Evolutionary conservation across 2,797 vertebrate genomes (phyloP).

Genomic region (Choloepus didactylus): DNA sequence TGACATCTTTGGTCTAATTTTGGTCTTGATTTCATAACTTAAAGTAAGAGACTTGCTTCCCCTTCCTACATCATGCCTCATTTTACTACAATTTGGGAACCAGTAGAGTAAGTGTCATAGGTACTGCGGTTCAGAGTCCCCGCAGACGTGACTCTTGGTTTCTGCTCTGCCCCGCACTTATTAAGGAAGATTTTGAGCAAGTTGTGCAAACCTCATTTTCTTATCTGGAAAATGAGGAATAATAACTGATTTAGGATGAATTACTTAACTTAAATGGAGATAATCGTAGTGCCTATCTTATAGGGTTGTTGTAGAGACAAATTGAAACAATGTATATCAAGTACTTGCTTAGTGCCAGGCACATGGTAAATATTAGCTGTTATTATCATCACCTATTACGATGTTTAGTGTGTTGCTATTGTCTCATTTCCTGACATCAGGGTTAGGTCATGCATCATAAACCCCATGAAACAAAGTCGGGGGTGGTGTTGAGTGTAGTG

Average conservation of each 20-base stretch:
- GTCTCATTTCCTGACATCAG: neutral
- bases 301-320: neutral
- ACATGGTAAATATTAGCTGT: neutral
- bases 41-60: neutral
- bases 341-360: neutral
- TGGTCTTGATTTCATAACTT: neutral
- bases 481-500: neutral
- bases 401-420: neutral
- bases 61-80: neutral
- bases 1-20: neutral
- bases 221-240: conserved; percentile 22
- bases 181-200: neutral
- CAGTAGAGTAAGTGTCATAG: neutral
- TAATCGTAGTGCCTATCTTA: neutral
- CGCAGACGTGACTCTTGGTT: neutral
- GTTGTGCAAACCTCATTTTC: neutral
- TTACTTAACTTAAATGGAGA: neutral
- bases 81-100: neutral
- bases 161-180: neutral
- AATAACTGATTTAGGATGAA: neutral
- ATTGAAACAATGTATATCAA: neutral
- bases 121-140: neutral
- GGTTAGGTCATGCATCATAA: neutral
- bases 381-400: neutral
- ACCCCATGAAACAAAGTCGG: neutral